Evolutionary conservation across 2,113 vertebrate genomes (phyloP).

Genomic region (Bombycilla garrulus): DNA sequence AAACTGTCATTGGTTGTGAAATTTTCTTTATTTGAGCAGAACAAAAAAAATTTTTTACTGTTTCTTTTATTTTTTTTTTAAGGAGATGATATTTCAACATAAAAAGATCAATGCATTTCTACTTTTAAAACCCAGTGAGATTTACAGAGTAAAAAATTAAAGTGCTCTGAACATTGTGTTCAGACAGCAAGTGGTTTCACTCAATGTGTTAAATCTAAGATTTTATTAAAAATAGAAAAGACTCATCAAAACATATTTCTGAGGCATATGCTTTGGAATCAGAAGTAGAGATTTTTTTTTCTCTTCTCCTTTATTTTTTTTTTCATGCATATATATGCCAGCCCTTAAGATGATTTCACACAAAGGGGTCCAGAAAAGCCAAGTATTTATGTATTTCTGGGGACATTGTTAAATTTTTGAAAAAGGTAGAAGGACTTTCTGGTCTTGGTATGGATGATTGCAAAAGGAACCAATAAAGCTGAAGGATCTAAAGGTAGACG

Average conservation of each 20-base stretch:
- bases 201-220: not conserved
- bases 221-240: not conserved
- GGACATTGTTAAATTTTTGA: not conserved
- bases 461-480: not conserved
- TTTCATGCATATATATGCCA: not conserved
- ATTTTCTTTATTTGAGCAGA: not conserved
- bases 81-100: not conserved
- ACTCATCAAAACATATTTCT: not conserved
- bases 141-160: not conserved
- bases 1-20: not conserved
- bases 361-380: not conserved
- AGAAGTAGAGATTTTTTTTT: not conserved
- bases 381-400: not conserved
- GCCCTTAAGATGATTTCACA: not conserved
- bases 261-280: not conserved
- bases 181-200: not conserved
- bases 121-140: not conserved
- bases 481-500: not conserved
- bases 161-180: not conserved
- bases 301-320: fast-evolving
- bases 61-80: not conserved
- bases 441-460: not conserved
- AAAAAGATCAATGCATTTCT: not conserved
- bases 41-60: not conserved
- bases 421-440: not conserved